These are phyloP conservation scores for Drosophila subobscura DNA, from an alignment of 1,140 invertebrate genomes.

Conservation along the genomic window DNA sequence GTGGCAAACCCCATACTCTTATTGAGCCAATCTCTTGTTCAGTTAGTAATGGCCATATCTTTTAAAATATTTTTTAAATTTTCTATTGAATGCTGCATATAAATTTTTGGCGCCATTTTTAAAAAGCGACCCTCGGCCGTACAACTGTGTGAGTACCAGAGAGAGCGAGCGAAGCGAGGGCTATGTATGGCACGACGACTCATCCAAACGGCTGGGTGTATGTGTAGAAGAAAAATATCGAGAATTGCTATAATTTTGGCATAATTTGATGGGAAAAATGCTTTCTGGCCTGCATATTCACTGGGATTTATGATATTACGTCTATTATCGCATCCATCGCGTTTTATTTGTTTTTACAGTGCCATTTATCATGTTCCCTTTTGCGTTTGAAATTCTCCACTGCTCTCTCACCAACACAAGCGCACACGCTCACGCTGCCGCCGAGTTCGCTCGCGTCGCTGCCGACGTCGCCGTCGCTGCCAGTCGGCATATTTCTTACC, in stretches of 20 bases:
- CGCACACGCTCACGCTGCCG: slow-evolving; percentile 17
- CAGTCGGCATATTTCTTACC: slow-evolving; percentile 26
- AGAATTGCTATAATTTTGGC: slow-evolving; percentile 20
- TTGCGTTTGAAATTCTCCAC: slow-evolving; percentile 41
- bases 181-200: background rate
- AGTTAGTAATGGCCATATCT: background rate
- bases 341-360: slow-evolving; percentile 75
- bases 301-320: slow-evolving; percentile 19
- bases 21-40: too few relatives aligned
- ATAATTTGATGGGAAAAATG: slow-evolving; percentile 14
- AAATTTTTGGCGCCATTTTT: slow-evolving; percentile 72
- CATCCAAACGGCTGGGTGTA: slow-evolving; percentile 1
- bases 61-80: slow-evolving; percentile 11
- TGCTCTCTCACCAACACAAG: slow-evolving; percentile 24
- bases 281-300: slow-evolving; percentile 3
- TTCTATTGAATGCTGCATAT: background rate
- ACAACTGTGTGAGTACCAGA: slow-evolving; percentile 27
- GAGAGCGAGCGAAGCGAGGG: slow-evolving; percentile 40
- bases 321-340: slow-evolving; percentile 50
- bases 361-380: slow-evolving; percentile 49
- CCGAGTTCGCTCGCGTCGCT: slow-evolving; percentile 7
- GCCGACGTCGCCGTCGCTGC: slow-evolving; percentile 14
- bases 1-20: too few relatives aligned
- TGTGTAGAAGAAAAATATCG: slow-evolving; percentile 23
- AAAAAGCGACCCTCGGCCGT: slow-evolving; percentile 40